Percentiles rank a stretch among this genome's conserved stretches.
These are phyloP conservation scores for Stenolophus ochropezus DNA, from an alignment of 2,888 invertebrate species.

Conservation along the genomic window DNA sequence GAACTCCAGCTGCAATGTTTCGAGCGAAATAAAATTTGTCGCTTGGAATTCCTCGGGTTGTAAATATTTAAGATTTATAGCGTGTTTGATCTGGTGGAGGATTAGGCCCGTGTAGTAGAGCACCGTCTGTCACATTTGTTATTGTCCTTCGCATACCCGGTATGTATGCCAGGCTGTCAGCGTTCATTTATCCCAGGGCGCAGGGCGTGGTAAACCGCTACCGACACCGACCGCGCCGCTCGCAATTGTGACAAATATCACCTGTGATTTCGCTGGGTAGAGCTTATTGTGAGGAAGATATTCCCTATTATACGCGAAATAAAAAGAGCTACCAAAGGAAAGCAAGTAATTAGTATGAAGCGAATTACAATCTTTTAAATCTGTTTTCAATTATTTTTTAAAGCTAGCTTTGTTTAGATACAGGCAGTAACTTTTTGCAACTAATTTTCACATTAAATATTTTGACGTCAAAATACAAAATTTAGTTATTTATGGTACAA, in stretches of 20 bases:
- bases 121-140: slow-evolving; percentile 37
- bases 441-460: no score
- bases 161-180: slow-evolving; percentile 31
- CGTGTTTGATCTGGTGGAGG: slow-evolving; percentile 19
- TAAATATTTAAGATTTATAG: slow-evolving; percentile 32
- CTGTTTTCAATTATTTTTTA: no score
- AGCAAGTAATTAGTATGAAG: no score
- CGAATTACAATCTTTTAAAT: no score
- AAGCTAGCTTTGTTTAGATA: no score
- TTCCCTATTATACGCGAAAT: no score
- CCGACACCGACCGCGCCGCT: background rate
- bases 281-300: background rate
- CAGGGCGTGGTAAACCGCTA: slow-evolving; percentile 13
- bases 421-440: no score
- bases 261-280: background rate
- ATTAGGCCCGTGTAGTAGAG: background rate
- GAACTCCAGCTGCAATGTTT: no score
- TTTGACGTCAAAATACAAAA: no score
- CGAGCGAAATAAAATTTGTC: no score
- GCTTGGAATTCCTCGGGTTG: background rate
- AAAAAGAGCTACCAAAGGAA: no score
- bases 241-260: slow-evolving; percentile 36
- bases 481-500: no score
- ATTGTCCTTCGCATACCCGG: slow-evolving; percentile 35
- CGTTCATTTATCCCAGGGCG: slow-evolving; percentile 25